Conservation (phyloP, 1,140 invertebrate species). For the Drosophila nikananu region DNA sequence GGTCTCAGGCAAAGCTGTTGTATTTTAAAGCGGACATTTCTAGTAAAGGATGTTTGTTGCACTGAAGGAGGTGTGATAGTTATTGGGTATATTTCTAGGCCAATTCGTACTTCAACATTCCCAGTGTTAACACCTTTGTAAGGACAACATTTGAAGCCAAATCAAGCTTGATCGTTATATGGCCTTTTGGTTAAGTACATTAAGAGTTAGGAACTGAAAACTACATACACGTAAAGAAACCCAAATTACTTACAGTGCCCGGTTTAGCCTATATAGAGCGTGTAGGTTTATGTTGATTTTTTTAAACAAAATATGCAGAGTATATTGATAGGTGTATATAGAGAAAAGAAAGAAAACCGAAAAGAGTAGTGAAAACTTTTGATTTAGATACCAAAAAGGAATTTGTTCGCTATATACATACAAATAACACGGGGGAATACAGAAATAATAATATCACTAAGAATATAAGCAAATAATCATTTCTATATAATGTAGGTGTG, state of each 20-base stretch:
- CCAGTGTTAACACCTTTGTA: constrained; percentile 35
- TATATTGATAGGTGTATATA: constrained; percentile 53
- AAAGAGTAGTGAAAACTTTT: constrained; percentile 79
- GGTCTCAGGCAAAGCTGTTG: constrained; percentile 43
- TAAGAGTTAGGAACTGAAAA: constrained; percentile 55
- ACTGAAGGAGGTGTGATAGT: constrained; percentile 8
- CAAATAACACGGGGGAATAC: constrained; percentile 46
- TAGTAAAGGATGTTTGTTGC: constrained; percentile 16
- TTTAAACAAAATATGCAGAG: constrained; percentile 73
- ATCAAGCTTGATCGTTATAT: constrained; percentile 30
- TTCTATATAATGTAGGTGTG: constrained; percentile 37
- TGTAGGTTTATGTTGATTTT: constrained; percentile 53
- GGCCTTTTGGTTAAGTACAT: constrained; percentile 31
- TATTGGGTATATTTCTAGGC: background rate
- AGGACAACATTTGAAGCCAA: constrained; percentile 15
- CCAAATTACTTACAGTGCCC: constrained; percentile 89
- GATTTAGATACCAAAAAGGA: constrained; percentile 72
- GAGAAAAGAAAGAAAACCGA: constrained; percentile 69
- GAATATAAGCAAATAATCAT: constrained; percentile 30
- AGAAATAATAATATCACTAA: constrained; percentile 48
- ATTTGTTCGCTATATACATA: constrained; percentile 59
- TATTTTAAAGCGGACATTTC: constrained; percentile 20
- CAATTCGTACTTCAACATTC: constrained; percentile 15
- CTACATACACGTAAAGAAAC: constrained; percentile 60
- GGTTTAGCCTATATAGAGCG: constrained; percentile 89